Base-by-base conservation (phyloP, 2,113 vertebrate genomes). In the Sceloporus tristichus region DNA sequence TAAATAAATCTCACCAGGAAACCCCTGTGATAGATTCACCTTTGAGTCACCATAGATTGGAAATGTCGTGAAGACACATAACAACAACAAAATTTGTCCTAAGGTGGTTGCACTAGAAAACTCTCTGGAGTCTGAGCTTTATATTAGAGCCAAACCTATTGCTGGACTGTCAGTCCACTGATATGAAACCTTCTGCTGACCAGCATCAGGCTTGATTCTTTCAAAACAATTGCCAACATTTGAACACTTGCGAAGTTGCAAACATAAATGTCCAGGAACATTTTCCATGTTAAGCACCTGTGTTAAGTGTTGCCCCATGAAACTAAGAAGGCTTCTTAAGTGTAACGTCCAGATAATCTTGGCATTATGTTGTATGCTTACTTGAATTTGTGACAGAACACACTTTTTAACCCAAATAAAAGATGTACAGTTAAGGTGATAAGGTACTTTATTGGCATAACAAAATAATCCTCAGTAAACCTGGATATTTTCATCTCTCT, bases 391-490 rank as follows among this genome's bases (percentile, higher is more conserved):
- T 78, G 25, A 38, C 62, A 48, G 16, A 82, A 0, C 21, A 82
- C 66, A 2, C 0, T 0, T 62, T 86, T 79, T 66, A 79, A 18
- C 21, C 70, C 90, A 56, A n/a, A 83, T 34, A 74, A 68, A 73
- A 87, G 23, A 66, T 87, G 16, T 65, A 79, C 18, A 3, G 82
- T 92, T 74, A 40, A 86, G 53, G 21, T 76, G 81, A 85, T 85
- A 84, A 76, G 29, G 73, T 89, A 78, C 76, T 87, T 90, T 19
- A 76, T 59, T 81, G 88, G 62, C 2, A 0, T 71, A 87, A 90
- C 85, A 83, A 90, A 93, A 88, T 93, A 92, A 89, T 92, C 84
- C 88, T 87, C 77, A 2, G 2, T 92, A 93, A 94, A 91, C 86
- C 82, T 1, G 0, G 81, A 79, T 86, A 83, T 94, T 89, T 85